Evolutionary conservation across 1,140 invertebrate species (phyloP).

Genomic region (Reticulitermes speratus): DNA sequence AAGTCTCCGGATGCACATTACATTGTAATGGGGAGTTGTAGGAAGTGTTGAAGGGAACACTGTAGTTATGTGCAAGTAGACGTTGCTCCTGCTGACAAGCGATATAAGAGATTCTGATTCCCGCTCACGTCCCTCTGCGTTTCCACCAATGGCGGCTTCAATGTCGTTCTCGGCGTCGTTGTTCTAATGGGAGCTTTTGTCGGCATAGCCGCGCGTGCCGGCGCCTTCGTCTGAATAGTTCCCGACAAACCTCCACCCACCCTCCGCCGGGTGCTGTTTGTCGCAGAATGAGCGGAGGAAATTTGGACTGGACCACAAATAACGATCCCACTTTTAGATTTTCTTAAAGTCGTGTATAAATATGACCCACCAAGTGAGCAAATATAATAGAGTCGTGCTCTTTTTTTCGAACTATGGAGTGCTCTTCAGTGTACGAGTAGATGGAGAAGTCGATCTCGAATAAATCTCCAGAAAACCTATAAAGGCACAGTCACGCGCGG

Average conservation of each 20-base stretch:
- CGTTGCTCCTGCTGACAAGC: background rate
- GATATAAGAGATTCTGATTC: conserved; percentile 1
- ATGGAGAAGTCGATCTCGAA: no score
- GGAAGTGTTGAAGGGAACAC: no score
- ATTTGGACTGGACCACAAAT: background rate
- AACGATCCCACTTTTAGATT: background rate
- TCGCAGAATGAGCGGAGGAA: background rate
- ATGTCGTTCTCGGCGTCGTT: background rate
- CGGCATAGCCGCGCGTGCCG: background rate
- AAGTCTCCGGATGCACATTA: background rate
- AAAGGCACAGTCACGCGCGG: no score
- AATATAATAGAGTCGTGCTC: no score
- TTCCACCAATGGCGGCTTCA: background rate
- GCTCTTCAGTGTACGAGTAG: no score
- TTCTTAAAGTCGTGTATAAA: no score
- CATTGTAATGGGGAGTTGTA: background rate
- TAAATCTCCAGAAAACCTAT: no score
- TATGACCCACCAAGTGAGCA: no score
- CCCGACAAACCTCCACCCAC: background rate
- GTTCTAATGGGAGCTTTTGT: conserved; percentile 11
- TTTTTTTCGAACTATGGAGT: no score
- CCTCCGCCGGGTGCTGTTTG: background rate
- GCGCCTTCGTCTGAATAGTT: background rate
- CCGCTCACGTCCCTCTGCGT: background rate
- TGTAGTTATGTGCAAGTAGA: background rate